Evolutionary conservation across 2,888 invertebrate genomes (phyloP), one percentile per base, ranked within the genome.

Genomic region (Nomada lathburiana): DNA sequence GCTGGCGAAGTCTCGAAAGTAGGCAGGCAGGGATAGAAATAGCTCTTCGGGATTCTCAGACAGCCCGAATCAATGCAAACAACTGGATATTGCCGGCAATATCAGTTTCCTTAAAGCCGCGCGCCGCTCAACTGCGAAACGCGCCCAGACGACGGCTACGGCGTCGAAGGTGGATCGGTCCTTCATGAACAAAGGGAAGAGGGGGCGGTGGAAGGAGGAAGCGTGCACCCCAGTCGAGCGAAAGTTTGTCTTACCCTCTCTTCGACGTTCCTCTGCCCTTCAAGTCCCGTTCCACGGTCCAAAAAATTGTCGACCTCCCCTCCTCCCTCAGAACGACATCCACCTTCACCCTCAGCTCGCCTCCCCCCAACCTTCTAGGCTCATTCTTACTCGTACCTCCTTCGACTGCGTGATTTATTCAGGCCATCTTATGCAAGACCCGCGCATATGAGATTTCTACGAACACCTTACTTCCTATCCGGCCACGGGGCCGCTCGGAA

Each of bases 51-150:
- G 88, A 90, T 90, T 90, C 89, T 90, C 88, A 91, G 90, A 90
- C 89, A 89, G 88, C 87, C 88, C 89, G 90, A 92, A 91, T 92
- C 92, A 92, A 92, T 92, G 92, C 91, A 93, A 92, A 92, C 91
- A 92, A 92, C 89, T 89, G 89, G 90, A 92, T 93, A 93, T 93
- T 91, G 91, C 90, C 89, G 88, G 90, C 91, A 91, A 92, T 93
- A 92, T 92, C 92, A 91, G 90, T 90, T 91, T 90, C 89, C 88
- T 90, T 89, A 89, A 87, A 90, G 88, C 87, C 84, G 86, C 85
- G 89, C 89, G 87, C 88, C 90, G 89, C 86, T 91, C 90, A 90
- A 90, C 91, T 91, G 91, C 88, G 89, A 89, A 90, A 89, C 88
- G 90, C 89, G 89, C 83, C 88, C 82, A 86, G 87, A 84, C 85